Evolutionary conservation across 2,888 invertebrate species (phyloP), one percentile per base, ranked within the genome.

Genomic region (Pheosia tremula): DNA sequence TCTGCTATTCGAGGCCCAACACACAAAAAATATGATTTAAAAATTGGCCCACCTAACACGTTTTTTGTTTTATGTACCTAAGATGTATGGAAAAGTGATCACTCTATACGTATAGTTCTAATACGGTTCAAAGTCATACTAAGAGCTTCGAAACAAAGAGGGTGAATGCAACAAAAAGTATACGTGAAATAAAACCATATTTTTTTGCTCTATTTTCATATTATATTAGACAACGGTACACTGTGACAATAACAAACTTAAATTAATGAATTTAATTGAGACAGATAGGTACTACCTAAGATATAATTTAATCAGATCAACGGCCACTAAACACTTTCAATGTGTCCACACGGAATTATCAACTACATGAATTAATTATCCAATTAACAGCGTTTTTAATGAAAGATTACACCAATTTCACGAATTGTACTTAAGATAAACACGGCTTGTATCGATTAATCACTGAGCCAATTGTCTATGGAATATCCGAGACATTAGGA

Each of bases 191-290:
- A 66, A 92, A 92, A 92, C 90, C 62, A 88, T 66, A 76, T 84
- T 63, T 8, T 69, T 69, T 54, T 89, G 81, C 84, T 90, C 89
- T 93, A 92, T 90, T 92, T 91, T 90, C 90, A 91, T 92, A 92
- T 92, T 88, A 78, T 78, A 88, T 87, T 77, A 91, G 93, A 94
- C 94, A 94, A 94, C 91, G 92, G 91, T 94, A 94, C 94, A 94
- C 89, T 89, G 92, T 94, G 94, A 94, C 93, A 91, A 85, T 93
- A 94, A 94, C 93, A 90, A 94, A 93, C 90, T 90, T 91, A 93
- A 90, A 86, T 78, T 88, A 88, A 84, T 87, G 84, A 86, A 86
- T 88, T 82, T 83, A 83, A 84, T 90, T 84, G 87, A 87, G 89
- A 91, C 86, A 89, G 82, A 83, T 72, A 80, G 62, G 57, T 78